phyloP scores from a whole-genome alignment of 2,888 invertebrate genomes.

The Trachelus tabidus region DNA sequence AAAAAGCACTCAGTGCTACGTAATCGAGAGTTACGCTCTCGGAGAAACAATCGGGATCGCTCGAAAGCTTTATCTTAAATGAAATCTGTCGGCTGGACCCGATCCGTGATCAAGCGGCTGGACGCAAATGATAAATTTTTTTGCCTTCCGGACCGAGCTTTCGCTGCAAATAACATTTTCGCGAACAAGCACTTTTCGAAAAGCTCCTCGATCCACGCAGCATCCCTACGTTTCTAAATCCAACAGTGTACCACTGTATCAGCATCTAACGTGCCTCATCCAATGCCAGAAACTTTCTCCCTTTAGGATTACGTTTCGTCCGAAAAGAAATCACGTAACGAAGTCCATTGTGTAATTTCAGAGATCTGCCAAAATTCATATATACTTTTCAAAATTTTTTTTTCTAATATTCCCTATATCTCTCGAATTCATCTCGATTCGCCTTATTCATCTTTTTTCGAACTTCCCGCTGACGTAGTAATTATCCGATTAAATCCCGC shows the following conservation, averaged over 20 bases:
- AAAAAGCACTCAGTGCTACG: neutral
- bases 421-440: too few relatives aligned
- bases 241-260: neutral
- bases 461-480: neutral
- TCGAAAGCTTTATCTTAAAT: constrained; percentile 43
- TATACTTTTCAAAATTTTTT: too few relatives aligned
- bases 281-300: neutral
- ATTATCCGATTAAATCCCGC: too few relatives aligned
- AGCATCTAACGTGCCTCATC: neutral
- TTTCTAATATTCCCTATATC: neutral
- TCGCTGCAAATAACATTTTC: neutral
- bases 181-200: neutral
- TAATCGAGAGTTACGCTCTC: constrained; percentile 6
- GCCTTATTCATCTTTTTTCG: too few relatives aligned
- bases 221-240: neutral
- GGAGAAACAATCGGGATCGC: constrained; percentile 19
- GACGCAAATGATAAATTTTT: neutral
- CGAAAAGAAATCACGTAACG: neutral
- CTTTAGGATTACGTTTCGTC: neutral
- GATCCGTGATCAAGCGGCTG: neutral
- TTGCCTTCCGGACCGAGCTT: too few relatives aligned
- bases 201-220: neutral
- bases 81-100: constrained; percentile 28
- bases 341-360: neutral
- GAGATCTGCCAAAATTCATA: too few relatives aligned